A percentile compares a stretch with the other conserved stretches of the same genome.
Evolutionary conservation across 2,113 vertebrate genomes (phyloP).

Genomic region (Dromiciops gliroides): DNA sequence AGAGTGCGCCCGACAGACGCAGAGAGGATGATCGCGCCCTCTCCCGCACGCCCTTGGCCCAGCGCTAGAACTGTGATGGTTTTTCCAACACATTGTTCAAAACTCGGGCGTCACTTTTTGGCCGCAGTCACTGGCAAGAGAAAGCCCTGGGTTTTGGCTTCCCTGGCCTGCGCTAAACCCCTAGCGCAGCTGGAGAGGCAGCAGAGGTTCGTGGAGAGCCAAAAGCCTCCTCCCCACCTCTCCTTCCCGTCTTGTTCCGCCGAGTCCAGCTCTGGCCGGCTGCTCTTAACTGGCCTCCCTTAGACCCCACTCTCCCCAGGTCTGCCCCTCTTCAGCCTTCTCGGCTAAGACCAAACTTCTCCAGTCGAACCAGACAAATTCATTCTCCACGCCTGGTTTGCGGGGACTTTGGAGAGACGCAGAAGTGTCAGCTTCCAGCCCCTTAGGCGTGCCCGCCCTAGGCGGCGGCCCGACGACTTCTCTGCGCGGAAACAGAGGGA

Average conservation of each 20-base stretch:
- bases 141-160: not conserved
- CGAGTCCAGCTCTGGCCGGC: not conserved
- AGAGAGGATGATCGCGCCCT: not conserved
- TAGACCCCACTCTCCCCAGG: not conserved
- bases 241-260: not conserved
- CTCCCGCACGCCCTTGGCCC: not conserved
- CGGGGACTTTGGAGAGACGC: not conserved
- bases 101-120: slow-evolving; percentile 56
- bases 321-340: not conserved
- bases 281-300: not conserved
- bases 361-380: too few relatives aligned
- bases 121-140: slow-evolving; percentile 40
- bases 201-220: slow-evolving; percentile 38
- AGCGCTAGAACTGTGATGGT: not conserved
- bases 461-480: not conserved
- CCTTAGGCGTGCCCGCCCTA: not conserved
- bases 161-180: slow-evolving; percentile 53
- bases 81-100: slow-evolving; percentile 27
- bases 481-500: not conserved
- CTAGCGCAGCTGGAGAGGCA: not conserved
- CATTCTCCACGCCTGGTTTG: not conserved
- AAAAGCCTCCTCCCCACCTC: not conserved
- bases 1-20: not conserved
- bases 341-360: not conserved
- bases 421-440: not conserved